Conservation (phyloP, 2,797 vertebrate species). For the Coracias cyanogaster region DNA sequence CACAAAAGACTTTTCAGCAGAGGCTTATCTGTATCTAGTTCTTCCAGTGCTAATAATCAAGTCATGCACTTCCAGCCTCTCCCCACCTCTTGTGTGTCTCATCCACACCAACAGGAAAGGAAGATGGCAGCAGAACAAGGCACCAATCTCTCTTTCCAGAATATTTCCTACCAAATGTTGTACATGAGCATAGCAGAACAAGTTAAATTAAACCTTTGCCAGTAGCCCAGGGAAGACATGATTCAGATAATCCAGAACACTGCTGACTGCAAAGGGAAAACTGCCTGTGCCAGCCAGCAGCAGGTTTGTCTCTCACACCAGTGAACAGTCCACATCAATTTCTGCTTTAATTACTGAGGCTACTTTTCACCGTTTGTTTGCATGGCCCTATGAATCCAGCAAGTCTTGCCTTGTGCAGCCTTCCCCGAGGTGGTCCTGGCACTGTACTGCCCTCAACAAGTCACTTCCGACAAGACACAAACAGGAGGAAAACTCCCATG, state of each 20-base stretch:
- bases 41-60: not conserved
- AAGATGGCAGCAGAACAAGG: not conserved
- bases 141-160: not conserved
- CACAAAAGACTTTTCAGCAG: not conserved
- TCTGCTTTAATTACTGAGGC: not conserved
- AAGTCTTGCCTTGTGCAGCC: not conserved
- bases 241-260: not conserved
- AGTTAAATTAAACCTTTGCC: not conserved
- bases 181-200: fast-evolving
- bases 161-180: fast-evolving
- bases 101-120: fast-evolving
- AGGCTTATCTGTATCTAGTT: fast-evolving
- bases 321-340: not conserved
- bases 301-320: not conserved
- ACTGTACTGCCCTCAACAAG: not conserved
- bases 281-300: not conserved
- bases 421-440: not conserved
- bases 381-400: not conserved
- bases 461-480: not conserved
- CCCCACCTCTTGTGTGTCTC: not conserved
- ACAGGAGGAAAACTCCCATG: not conserved
- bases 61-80: not conserved
- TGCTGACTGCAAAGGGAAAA: not conserved
- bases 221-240: not conserved
- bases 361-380: not conserved